Evolutionary conservation across 2,888 invertebrate genomes (phyloP).

Genomic region (Phortica okadai): DNA sequence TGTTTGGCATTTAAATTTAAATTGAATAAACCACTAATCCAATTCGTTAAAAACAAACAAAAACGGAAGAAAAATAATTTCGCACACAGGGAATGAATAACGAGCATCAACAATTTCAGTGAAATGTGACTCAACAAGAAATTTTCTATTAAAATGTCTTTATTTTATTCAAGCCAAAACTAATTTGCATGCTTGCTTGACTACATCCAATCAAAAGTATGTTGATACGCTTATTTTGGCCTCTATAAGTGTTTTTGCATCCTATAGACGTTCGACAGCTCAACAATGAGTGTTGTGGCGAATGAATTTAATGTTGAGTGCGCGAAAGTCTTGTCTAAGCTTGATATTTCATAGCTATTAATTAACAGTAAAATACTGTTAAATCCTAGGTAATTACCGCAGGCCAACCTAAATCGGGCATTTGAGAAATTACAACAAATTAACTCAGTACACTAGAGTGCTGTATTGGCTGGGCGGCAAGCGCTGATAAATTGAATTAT

Average conservation of each 20-base stretch:
- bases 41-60: constrained; percentile 45
- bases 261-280: no score
- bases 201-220: no score
- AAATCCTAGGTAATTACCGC: constrained; percentile 13
- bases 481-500: constrained; percentile 18
- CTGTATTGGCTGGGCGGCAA: not conserved
- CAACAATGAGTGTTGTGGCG: no score
- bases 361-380: constrained; percentile 13
- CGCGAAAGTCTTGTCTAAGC: no score
- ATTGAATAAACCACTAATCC: constrained; percentile 66
- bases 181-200: constrained; percentile 55
- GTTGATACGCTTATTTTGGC: no score
- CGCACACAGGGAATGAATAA: constrained; percentile 24
- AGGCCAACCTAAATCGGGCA: constrained; percentile 1
- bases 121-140: constrained; percentile 17
- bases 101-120: constrained; percentile 48
- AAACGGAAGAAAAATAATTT: not conserved
- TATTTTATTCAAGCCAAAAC: constrained; percentile 46
- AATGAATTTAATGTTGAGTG: no score
- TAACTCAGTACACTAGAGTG: not conserved
- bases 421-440: constrained; percentile 13
- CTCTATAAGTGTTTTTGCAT: no score
- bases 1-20: constrained; percentile 64
- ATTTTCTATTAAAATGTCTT: constrained; percentile 21
- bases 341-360: not conserved